Evolutionary conservation across 2,797 vertebrate species (phyloP), one percentile per base, ranked within the genome.

Genomic region (Poecilia wingei): DNA sequence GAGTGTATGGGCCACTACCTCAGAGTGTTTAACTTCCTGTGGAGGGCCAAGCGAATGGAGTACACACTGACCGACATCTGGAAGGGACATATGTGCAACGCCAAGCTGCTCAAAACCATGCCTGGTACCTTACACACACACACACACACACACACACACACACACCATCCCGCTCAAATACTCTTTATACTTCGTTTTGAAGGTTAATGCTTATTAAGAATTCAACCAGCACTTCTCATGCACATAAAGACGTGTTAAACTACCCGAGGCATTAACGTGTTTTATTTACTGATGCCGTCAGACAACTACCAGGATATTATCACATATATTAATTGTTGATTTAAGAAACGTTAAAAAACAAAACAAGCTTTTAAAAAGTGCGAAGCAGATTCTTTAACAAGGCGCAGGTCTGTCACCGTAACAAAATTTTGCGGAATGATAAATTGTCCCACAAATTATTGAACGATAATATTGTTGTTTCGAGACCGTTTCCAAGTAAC

Each of bases 51-150:
- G 91, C 95, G 98, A 76, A 99, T 99, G 97, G 98, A 99, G 77
- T 99, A 99, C 91, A 98, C 98, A 6, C 96, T 99, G 74, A 99
- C 98, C 0, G 98, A 99, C 94, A 99, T 99, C 92, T 98, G 98
- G 95, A 99, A 99, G 82, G 97, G 98, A 36, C 98, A 99, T 92
- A 99, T 99, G 98, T 99, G 98, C 87, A 98, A 98, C 18, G 98
- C 97, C 76, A 99, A 98, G 82, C 96, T 99, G 79, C 96, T 99
- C 78, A 97, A 98, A 92, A 97, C 89, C 74, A 97, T 99, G 95
- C 98, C 98, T 79, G 98, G 98, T 99, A 92, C 78, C 12, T 4
- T 69, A 28, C 79, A 22, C 22, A 4, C 9, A 22, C 51, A 9
- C 22, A 66, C n/a, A n/a, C n/a, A n/a, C n/a, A n/a, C n/a, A 22